Conservation (phyloP, 1,140 invertebrate genomes). For the Caenorhabditis remanei region DNA sequence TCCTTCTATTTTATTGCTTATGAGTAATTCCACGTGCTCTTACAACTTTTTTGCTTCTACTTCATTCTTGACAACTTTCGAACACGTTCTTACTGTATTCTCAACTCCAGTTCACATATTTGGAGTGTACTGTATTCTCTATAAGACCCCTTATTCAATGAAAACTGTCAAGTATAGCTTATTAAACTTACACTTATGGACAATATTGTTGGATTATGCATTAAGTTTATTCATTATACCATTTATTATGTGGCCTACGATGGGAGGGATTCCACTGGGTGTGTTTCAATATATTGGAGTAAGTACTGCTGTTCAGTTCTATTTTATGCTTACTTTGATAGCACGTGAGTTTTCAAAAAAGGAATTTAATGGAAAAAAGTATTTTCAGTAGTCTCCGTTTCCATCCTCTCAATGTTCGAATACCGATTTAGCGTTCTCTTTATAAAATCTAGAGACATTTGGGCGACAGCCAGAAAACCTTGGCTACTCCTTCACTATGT, state of each 20-base stretch:
- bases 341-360: background rate
- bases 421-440: constrained; percentile 3
- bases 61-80: background rate
- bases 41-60: constrained; percentile 3
- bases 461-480: background rate
- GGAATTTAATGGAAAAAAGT: background rate
- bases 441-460: background rate
- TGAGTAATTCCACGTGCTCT: background rate
- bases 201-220: constrained; percentile 15
- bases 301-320: background rate
- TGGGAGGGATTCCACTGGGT: constrained; percentile 7
- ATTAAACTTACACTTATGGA: constrained; percentile 24
- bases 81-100: constrained; percentile 10
- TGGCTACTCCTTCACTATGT: constrained; percentile 7
- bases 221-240: constrained; percentile 28
- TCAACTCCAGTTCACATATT: constrained; percentile 12
- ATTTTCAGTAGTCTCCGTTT: background rate
- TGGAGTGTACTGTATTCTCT: constrained; percentile 14
- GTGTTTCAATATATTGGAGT: background rate
- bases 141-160: background rate
- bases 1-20: background rate
- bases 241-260: constrained; percentile 19
- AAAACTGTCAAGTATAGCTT: constrained; percentile 21
- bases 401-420: constrained; percentile 24
- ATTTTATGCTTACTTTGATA: background rate